Conservation (phyloP, 2,888 invertebrate species). For the Anagyrus pseudococci region DNA sequence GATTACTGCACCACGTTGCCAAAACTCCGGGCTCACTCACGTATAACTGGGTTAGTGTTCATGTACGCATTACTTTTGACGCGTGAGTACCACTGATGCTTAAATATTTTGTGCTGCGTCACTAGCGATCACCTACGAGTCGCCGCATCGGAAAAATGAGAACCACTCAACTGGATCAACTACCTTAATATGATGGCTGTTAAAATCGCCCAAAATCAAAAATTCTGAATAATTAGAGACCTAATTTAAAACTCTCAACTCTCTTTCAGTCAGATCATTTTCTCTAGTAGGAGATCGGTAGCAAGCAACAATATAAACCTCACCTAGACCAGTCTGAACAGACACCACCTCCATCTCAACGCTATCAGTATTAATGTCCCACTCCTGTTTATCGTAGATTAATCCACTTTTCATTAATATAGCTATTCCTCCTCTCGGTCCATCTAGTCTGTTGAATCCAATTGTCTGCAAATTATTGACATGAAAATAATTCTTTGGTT, state of each 20-base stretch:
- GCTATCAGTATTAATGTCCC: background rate
- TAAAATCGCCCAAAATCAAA: conserved; percentile 11
- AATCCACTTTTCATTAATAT: conserved; percentile 1
- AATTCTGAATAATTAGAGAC: background rate
- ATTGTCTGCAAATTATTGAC: conserved; percentile 5
- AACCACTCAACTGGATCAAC: too few species aligned
- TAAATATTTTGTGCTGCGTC: too few species aligned
- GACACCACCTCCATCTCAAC: conserved; percentile 9
- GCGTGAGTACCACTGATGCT: too few species aligned
- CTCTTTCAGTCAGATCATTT: background rate
- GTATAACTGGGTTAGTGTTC: too few species aligned
- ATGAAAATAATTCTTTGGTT: background rate
- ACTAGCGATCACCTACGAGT: too few species aligned
- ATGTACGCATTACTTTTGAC: too few species aligned
- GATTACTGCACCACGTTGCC: too few species aligned
- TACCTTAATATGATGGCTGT: conserved; percentile 12
- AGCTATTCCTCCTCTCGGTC: conserved; percentile 9
- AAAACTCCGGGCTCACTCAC: too few species aligned
- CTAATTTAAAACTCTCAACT: background rate
- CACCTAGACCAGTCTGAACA: background rate
- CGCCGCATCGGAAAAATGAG: too few species aligned
- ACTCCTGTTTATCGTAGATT: background rate
- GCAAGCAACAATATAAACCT: conserved; percentile 5
- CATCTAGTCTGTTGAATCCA: background rate
- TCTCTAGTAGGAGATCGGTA: background rate